A percentile compares a stretch with the other conserved stretches of the same genome.
Evolutionary conservation across 2,888 invertebrate species (phyloP).

Genomic region (Nesidiocoris tenuis): DNA sequence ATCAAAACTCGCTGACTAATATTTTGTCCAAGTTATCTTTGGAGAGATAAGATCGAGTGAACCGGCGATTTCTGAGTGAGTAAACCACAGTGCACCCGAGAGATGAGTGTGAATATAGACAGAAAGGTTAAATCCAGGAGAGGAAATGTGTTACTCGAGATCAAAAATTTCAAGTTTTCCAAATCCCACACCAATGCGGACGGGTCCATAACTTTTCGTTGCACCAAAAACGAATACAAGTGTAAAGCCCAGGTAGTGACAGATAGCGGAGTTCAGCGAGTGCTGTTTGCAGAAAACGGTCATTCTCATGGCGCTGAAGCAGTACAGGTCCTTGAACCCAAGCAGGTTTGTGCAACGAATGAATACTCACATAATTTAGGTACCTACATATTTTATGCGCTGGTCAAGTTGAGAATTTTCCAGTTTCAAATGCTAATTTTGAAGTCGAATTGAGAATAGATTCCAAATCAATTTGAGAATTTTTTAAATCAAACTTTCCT

Average conservation of each 20-base stretch:
- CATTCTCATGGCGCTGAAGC: slow-evolving; percentile 38
- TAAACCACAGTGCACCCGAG: slow-evolving; percentile 11
- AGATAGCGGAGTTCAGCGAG: slow-evolving; percentile 18
- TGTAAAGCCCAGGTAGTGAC: slow-evolving; percentile 37
- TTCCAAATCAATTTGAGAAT: too few species aligned
- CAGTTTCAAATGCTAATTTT: too few species aligned
- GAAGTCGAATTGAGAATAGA: too few species aligned
- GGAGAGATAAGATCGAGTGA: slow-evolving; percentile 27
- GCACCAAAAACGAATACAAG: slow-evolving; percentile 35
- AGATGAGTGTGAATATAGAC: slow-evolving; percentile 19
- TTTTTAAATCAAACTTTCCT: neutral
- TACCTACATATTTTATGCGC: too few species aligned
- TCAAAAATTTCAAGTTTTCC: slow-evolving; percentile 28
- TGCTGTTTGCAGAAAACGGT: slow-evolving; percentile 34
- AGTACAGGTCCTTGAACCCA: slow-evolving; percentile 31
- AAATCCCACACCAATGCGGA: slow-evolving; percentile 27
- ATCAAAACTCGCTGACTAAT: too few species aligned
- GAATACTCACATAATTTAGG: neutral
- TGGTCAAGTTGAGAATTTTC: too few species aligned
- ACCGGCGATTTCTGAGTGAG: slow-evolving; percentile 32
- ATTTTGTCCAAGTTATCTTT: slow-evolving; percentile 30
- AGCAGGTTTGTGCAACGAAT: slow-evolving; percentile 23
- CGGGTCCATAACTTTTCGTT: slow-evolving; percentile 38
- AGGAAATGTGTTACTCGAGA: slow-evolving; percentile 30
- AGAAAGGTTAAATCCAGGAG: slow-evolving; percentile 28